Base-by-base conservation (phyloP, 1,140 invertebrate genomes). In the Choristoneura fumiferana region DNA sequence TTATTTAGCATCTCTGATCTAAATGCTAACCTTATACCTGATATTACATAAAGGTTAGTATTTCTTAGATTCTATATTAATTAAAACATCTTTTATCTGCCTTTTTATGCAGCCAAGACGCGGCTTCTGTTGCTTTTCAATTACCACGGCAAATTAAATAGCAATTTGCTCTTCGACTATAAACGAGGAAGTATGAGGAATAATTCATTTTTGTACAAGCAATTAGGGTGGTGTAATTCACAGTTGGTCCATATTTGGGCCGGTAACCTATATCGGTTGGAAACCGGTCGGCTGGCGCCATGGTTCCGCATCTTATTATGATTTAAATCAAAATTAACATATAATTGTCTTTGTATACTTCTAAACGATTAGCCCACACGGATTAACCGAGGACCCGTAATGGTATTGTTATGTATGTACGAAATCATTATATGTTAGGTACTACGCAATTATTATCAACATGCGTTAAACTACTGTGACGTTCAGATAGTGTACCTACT, bases 261-360 rank as follows among this genome's bases (percentile, higher is more conserved):
- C 40, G 49, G 64, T 71, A 67, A 58, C 67, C 69, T 62, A 72
- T 66, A 73, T 63, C 54, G 36, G 18, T 49, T 49, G 8, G 22
- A 13, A 69, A 75, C 75, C 63, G 63, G 73, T 76, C 67, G 37
- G 57, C 29, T 36, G 59, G 65, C 60, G 62, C 65, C 65, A 40
- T 10, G 15, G 65, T 68, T 66, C 63, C 66, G 61, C 54, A 62
- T 63, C 57, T 43, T 55, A 15, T 49, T 49, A 45, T 63, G 57
- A 70, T 67, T 59, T 68, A 58, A 66, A 60, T 61, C 34, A 58
- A 49, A 61, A 66, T 68, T 71, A 60, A 63, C 65, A 71, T 68
- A 71, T 66, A 68, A 68, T 68, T 58, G 62, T 60, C 35, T 49
- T 13, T 55, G 29, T 22, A 43, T 22, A 12, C n/a, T 17, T 39